Evolutionary conservation across 2,113 vertebrate species (phyloP).

Genomic region (Aramus guarauna): DNA sequence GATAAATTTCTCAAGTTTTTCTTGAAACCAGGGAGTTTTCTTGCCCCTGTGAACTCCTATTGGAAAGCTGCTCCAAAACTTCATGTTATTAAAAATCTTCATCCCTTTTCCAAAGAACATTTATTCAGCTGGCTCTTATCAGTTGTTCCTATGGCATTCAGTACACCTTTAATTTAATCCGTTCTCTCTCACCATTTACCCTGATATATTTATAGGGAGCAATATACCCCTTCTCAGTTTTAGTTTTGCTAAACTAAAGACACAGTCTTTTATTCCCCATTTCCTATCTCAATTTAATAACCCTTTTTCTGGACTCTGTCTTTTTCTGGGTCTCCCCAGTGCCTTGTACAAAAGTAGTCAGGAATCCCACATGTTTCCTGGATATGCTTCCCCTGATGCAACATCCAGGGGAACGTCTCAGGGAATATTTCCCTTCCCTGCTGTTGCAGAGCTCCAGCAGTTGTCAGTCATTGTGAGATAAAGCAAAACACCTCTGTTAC

Average conservation of each 20-base stretch:
- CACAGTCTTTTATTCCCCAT: neutral
- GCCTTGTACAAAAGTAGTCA: conserved; percentile 45
- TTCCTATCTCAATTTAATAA: conserved; percentile 9
- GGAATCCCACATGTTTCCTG: conserved; percentile 59
- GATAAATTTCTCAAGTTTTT: conserved; percentile 55
- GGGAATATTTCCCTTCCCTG: conserved; percentile 32
- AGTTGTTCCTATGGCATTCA: neutral
- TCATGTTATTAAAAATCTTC: neutral
- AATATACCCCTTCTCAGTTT: neutral
- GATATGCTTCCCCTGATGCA: conserved; percentile 57
- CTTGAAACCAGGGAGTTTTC: conserved; percentile 17
- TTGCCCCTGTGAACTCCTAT: conserved; percentile 22
- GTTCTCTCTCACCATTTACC: neutral
- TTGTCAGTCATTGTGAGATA: conserved; percentile 18
- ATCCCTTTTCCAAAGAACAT: neutral
- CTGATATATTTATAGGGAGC: neutral
- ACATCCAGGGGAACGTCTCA: conserved; percentile 42
- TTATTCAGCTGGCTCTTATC: neutral
- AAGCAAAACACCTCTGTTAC: conserved; percentile 41
- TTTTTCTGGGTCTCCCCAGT: conserved; percentile 51
- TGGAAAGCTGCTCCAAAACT: conserved; percentile 4
- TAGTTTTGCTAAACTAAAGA: neutral
- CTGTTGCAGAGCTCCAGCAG: neutral
- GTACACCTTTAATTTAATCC: neutral
- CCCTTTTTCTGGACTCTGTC: neutral